Base-by-base conservation (phyloP, 2,113 vertebrate species). In the Ariopsis seemanni region DNA sequence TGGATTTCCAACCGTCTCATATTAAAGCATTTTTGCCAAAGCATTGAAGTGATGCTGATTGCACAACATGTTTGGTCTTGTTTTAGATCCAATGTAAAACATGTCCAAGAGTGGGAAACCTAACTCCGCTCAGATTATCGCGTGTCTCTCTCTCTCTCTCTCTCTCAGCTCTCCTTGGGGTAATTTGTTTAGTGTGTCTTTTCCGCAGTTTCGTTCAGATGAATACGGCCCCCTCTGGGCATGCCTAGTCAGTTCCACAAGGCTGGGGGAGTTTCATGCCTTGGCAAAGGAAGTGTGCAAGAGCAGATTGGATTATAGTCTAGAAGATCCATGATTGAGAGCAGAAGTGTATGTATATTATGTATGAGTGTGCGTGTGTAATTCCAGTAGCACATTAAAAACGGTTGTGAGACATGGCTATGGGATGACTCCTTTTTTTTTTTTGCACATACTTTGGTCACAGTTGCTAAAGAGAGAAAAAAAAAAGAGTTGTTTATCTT, bases 131-230 rank as follows among this genome's bases (percentile, higher is more conserved):
- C 17, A 88, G 87, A 83, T 91, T 89, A 74, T 34, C 89, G 92
- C 87, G 57, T 78, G 22, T 78, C 25, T 30, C 50, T 57, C n/a
- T 18, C 53, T 18, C 53, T n/a, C 8, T 14, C 50, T 78, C 12
- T 77, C 22, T 52, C 34, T 74, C 71, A 78, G 60, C 79, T 89
- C 67, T 90, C 84, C 88, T 91, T 52, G 58, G 89, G 92, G 88
- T 91, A 91, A 93, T 93, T 91, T 92, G 90, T 95, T 95, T 93
- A 84, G 88, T 85, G 89, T 85, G 91, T 92, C 93, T 93, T 90
- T 90, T 89, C 89, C 86, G 89, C 90, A 91, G 90, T 93, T 91
- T 91, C 7, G 60, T 84, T 89, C 88, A 85, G 72, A 89, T 86
- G 82, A 91, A 91, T 91, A 82, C 84, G 60, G 85, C 82, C 67